Evolutionary conservation across 2,113 vertebrate species (phyloP).

Genomic region (Spilogale gracilis): DNA sequence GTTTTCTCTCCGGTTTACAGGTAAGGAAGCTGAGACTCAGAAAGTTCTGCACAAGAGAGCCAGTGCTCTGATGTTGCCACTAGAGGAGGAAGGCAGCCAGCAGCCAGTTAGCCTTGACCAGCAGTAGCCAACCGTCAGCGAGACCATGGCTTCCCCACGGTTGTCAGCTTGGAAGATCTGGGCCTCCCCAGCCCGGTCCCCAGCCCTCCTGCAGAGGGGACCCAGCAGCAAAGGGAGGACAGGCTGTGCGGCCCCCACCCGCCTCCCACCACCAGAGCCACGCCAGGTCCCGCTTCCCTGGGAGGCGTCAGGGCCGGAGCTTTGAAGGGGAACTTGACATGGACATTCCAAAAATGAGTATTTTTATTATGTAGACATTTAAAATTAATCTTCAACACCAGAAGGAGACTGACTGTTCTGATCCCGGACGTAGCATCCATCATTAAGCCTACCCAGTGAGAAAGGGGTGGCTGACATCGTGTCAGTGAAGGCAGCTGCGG

Average conservation of each 20-base stretch:
- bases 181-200: not conserved
- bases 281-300: not conserved
- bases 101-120: not conserved
- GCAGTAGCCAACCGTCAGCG: not conserved
- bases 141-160: not conserved
- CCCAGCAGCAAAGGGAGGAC: not conserved
- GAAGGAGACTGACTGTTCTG: not conserved
- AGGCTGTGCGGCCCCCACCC: too few relatives aligned
- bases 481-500: not conserved
- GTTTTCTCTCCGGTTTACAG: not conserved
- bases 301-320: not conserved
- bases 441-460: not conserved
- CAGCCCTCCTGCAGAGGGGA: not conserved
- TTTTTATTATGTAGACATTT: conserved; percentile 43
- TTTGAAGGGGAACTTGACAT: conserved; percentile 3
- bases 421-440: not conserved
- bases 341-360: conserved; percentile 6
- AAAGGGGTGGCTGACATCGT: not conserved
- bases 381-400: not conserved
- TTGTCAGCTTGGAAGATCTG: not conserved
- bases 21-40: not conserved
- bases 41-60: not conserved
- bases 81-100: not conserved
- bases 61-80: not conserved
- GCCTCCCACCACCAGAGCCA: not conserved